Evolutionary conservation across 2,113 vertebrate genomes (phyloP).

Genomic region (Equus przewalskii): DNA sequence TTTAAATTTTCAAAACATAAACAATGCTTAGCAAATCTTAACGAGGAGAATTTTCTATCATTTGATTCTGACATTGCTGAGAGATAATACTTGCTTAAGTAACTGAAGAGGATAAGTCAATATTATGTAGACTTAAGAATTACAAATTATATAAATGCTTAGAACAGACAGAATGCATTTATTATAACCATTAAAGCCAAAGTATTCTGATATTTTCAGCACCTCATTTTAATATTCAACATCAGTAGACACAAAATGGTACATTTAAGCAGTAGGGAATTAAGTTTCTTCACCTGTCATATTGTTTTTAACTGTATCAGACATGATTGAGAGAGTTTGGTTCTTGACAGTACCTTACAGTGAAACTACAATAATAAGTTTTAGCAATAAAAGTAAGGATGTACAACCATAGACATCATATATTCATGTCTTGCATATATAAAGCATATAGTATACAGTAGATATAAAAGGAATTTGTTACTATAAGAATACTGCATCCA

Average conservation of each 20-base stretch:
- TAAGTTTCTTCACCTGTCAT: neutral
- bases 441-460: neutral
- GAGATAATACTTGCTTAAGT: constrained; percentile 21
- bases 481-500: constrained; percentile 31
- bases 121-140: constrained; percentile 18
- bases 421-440: neutral
- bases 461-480: neutral
- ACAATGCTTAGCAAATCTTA: constrained; percentile 61
- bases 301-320: neutral
- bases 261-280: neutral
- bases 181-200: neutral
- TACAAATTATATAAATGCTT: neutral
- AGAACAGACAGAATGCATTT: neutral
- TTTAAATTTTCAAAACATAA: constrained; percentile 66
- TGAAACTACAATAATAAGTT: neutral
- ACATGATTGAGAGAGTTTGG: neutral
- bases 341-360: neutral
- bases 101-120: constrained; percentile 50
- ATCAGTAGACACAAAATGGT: neutral
- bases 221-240: neutral
- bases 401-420: neutral
- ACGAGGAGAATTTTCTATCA: constrained; percentile 21
- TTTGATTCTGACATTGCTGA: constrained; percentile 40
- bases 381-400: constrained; percentile 10
- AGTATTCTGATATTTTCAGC: neutral